A percentile compares a stretch with the other conserved stretches of the same genome.
phyloP scores from a whole-genome alignment of 2,113 vertebrate genomes.

The Misgurnus anguillicaudatus region DNA sequence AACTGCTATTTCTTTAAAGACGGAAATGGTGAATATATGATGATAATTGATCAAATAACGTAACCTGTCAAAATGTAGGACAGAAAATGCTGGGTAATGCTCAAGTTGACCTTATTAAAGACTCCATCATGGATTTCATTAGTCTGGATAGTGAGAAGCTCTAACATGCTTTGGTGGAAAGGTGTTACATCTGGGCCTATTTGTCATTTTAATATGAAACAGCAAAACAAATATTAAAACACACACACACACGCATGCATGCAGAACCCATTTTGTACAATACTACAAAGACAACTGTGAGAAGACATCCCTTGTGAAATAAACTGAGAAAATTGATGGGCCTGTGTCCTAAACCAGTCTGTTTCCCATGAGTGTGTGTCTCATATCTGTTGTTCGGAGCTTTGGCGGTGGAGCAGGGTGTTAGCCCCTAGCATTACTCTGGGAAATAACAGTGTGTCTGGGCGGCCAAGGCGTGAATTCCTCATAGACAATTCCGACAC shows the following conservation, averaged over 20 bases:
- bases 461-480: slow-evolving; percentile 29
- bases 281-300: slow-evolving; percentile 31
- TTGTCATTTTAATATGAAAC: slow-evolving; percentile 38
- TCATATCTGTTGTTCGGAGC: neutral
- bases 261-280: slow-evolving; percentile 7
- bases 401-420: slow-evolving; percentile 22
- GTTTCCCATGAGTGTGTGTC: neutral
- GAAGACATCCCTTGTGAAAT: slow-evolving; percentile 16
- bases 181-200: slow-evolving; percentile 28
- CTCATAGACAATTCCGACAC: slow-evolving; percentile 34
- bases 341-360: slow-evolving; percentile 14
- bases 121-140: slow-evolving; percentile 39
- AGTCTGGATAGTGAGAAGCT: slow-evolving; percentile 32
- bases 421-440: slow-evolving; percentile 38
- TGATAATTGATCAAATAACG: neutral
- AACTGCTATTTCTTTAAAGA: neutral
- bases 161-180: slow-evolving; percentile 47
- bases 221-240: slow-evolving; percentile 11
- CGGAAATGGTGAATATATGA: neutral
- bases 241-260: neutral
- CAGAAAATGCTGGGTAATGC: neutral
- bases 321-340: slow-evolving; percentile 26
- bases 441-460: slow-evolving; percentile 43
- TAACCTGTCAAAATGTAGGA: neutral
- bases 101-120: neutral